These are phyloP conservation scores for Myrmophylax atrothorax DNA, from an alignment of 2,113 vertebrate genomes.

Conservation along the genomic window DNA sequence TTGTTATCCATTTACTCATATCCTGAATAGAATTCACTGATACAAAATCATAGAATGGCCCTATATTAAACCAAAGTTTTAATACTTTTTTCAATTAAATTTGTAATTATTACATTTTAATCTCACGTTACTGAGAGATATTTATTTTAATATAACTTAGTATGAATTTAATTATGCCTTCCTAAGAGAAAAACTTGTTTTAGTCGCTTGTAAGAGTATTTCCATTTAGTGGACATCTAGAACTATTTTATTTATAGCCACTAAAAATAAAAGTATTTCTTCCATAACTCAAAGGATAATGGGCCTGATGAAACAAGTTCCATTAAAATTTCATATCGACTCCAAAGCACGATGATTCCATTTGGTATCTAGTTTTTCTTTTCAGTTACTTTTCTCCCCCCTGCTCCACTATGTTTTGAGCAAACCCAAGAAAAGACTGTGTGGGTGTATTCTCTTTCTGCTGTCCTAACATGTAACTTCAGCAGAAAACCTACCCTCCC, in stretches of 20 bases:
- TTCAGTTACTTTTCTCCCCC: neutral
- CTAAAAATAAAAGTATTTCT: neutral
- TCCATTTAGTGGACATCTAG: neutral
- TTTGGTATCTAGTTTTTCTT: neutral
- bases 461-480: neutral
- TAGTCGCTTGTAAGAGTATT: neutral
- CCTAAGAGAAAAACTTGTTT: neutral
- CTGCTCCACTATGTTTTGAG: neutral
- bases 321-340: neutral
- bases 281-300: neutral
- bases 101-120: neutral
- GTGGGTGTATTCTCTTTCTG: neutral
- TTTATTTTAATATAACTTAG: neutral
- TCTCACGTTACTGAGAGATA: neutral
- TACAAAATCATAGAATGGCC: neutral
- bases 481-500: neutral
- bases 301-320: neutral
- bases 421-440: neutral
- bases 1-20: neutral
- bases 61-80: neutral
- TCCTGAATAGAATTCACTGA: neutral
- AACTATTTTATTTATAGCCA: neutral
- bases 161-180: neutral
- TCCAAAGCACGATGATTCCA: neutral
- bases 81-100: slow-evolving; percentile 6